Evolutionary conservation across 1,140 invertebrate species (phyloP).

Genomic region (Gryon sp.): DNA sequence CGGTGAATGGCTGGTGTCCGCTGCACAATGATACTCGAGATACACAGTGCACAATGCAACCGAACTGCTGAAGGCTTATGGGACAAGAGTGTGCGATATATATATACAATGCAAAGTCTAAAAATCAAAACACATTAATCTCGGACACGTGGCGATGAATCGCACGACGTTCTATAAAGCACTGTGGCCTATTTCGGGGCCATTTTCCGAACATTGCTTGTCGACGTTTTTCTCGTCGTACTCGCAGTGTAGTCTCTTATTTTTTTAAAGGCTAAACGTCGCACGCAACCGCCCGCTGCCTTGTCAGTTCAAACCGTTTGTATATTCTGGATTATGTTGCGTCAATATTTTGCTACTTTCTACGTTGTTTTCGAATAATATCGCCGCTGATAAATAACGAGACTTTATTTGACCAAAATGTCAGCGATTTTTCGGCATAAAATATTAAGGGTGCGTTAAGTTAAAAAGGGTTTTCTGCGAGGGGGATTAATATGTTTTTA

Average conservation of each 20-base stretch:
- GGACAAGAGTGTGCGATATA: too few relatives aligned
- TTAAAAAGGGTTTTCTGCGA: too few relatives aligned
- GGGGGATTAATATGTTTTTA: too few relatives aligned
- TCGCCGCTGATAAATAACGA: slow-evolving; percentile 23
- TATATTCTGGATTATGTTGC: slow-evolving; percentile 53
- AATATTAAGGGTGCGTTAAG: too few relatives aligned
- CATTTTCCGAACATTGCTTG: slow-evolving; percentile 47
- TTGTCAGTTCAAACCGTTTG: slow-evolving; percentile 27
- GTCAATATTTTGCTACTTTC: slow-evolving; percentile 59
- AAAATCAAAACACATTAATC: slow-evolving; percentile 81
- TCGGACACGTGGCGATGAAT: slow-evolving; percentile 75
- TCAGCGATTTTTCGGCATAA: slow-evolving; percentile 4
- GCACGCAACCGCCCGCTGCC: slow-evolving; percentile 7
- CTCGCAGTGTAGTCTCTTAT: slow-evolving; percentile 35
- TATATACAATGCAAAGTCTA: slow-evolving; percentile 77
- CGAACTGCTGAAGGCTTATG: slow-evolving; percentile 73
- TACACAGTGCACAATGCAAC: slow-evolving; percentile 65
- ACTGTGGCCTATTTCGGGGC: slow-evolving; percentile 55
- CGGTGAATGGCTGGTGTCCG: slow-evolving; percentile 18
- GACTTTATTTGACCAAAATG: slow-evolving; percentile 13
- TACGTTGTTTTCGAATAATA: slow-evolving; percentile 50
- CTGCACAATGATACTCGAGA: slow-evolving; percentile 51
- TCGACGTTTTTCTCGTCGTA: slow-evolving; percentile 30
- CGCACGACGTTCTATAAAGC: slow-evolving; percentile 48
- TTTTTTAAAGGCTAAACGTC: slow-evolving; percentile 57